Base-by-base conservation (phyloP, 2,113 vertebrate species). In the Ploceus nigricollis region DNA sequence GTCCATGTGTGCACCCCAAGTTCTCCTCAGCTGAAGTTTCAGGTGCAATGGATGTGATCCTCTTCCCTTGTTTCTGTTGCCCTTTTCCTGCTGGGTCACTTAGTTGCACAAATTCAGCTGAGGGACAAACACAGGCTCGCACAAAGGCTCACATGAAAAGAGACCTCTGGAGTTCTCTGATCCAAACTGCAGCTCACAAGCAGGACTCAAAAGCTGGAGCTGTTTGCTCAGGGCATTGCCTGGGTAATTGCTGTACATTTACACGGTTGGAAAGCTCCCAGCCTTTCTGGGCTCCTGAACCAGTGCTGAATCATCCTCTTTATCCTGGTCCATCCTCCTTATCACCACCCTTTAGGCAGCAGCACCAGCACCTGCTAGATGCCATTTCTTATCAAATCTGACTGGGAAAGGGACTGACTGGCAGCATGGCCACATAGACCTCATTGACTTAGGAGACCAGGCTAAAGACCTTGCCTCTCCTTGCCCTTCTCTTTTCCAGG, bases 1-100 rank as follows among this genome's bases (percentile, higher is more conserved):
- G 1, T 12, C 25, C 4, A 0, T 1, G 60, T 18, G 7, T 2
- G 3, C 30, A 11, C 3, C 12, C 9, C 2, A 16, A 5, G 31
- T 37, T 58, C 42, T 70, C 19, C 70, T 37, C 31, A 48, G 50
- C 37, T 65, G 35, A 83, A 48, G 19, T 37, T 86, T 33, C 24
- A 10, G 31, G 31, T 23, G 50, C 21, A 13, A 25, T 2, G 4
- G 39, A 17, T 10, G 24, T 6, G 27, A 64, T 51, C 30, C 15
- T 54, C 11, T 68, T 42, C 27, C 21, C 5, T 53, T n/a, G 33
- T 8, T 27, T 27, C 15, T 23, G 15, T 37, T 47, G 7, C 35
- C 1, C 0, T 53, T 73, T 75, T 82, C 27, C 44, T 75, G 48
- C 30, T 21, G 23, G 7, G 27, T 54, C 39, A 15, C 42, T 54